Base-by-base conservation (phyloP, 2,888 invertebrate species). In the Scaptomyza reducta region DNA sequence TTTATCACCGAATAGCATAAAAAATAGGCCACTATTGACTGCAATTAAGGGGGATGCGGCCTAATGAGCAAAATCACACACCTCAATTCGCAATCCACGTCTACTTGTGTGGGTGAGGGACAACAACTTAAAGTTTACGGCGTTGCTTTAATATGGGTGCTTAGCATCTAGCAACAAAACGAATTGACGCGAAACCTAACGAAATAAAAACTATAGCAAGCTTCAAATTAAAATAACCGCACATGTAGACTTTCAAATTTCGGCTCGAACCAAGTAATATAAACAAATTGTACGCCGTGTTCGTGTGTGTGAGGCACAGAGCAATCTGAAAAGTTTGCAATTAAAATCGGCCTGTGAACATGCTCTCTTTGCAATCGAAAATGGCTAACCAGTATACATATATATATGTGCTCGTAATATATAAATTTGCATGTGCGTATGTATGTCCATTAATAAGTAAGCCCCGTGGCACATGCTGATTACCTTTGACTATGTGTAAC, bases 61-160 rank as follows among this genome's bases (percentile, higher is more conserved):
- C 49, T 46, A 51, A 22, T 54, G 40, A 31, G 38, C 61, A 41
- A 63, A 62, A 67, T 60, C 49, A 42, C 46, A 31, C 22, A 42
- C 47, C 22, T 60, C 60, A 55, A 57, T 45, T 57, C 25, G 40
- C 45, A 47, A 57, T 51, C 33, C 70, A 42, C 25, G 38, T 65
- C 33, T 31, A 22, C 57, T 35, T 33, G 42, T 54, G 51, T 33
- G 53, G 53, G 40, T 59, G 50, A 54, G 47, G 59, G 47, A 59
- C 51, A 22, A 50, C 46, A 77, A 77, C 67, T 74, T 83, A 69
- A 83, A 83, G 72, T 71, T 68, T 62, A 60, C 51, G 53, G 47
- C 44, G 16, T 42, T 47, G 77, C 57, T n/a, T 50, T 33, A 56
- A 61, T 69, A 55, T 64, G 64, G 42, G 46, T 61, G 55, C 58